These are phyloP conservation scores for Pangasius djambal DNA, from an alignment of 2,797 vertebrate genomes.

Conservation along the genomic window DNA sequence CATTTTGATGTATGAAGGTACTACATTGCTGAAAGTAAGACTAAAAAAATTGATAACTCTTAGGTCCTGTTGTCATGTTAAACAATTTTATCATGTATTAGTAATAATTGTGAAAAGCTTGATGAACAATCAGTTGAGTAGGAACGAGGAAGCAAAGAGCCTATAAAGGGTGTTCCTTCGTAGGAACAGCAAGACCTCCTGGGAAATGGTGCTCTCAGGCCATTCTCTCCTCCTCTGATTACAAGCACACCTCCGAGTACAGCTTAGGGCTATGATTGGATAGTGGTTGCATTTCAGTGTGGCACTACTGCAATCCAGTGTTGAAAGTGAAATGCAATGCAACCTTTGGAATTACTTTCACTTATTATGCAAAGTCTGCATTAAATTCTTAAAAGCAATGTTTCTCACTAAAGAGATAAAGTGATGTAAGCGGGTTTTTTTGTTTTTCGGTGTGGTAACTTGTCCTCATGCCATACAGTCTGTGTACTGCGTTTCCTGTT, in stretches of 20 bases:
- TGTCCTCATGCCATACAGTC: background rate
- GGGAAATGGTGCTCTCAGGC: background rate
- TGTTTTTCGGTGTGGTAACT: no score
- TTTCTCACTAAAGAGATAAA: background rate
- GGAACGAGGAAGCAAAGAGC: background rate
- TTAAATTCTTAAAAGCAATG: background rate
- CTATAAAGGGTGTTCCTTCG: background rate
- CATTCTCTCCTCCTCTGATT: background rate
- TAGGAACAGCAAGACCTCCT: background rate
- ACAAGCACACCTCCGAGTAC: background rate
- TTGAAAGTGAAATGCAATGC: background rate
- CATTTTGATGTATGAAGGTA: background rate
- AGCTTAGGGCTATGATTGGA: background rate
- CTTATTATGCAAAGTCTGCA: background rate
- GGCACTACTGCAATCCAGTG: background rate
- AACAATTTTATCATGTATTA: background rate
- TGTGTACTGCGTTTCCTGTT: background rate
- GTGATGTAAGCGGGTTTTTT: background rate
- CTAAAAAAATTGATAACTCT: background rate
- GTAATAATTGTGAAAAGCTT: background rate
- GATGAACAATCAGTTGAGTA: background rate
- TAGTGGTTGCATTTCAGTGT: slow-evolving; percentile 6
- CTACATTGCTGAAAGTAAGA: background rate
- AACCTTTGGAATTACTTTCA: background rate
- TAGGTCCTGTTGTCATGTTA: background rate